Evolutionary conservation across 2,888 invertebrate species (phyloP).

Genomic region (Hirtodrosophila alboralis): DNA sequence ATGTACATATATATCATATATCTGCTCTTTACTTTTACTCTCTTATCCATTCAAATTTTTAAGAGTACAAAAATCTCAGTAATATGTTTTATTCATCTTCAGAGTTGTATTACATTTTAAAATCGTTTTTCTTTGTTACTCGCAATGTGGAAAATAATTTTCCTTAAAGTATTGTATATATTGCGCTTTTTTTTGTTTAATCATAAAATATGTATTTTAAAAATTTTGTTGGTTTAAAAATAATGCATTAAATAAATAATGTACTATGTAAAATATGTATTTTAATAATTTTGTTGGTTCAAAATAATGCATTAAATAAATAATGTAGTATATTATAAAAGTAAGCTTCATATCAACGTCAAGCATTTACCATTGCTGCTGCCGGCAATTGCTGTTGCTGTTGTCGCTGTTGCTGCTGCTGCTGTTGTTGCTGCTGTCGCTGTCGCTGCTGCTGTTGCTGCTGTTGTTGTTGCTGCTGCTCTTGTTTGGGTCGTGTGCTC

Average conservation of each 20-base stretch:
- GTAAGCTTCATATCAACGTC: slow-evolving; percentile 31
- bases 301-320: slow-evolving; percentile 1
- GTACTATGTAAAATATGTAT: not conserved
- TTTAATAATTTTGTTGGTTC: not conserved
- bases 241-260: not conserved
- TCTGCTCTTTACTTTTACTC: too few relatives aligned
- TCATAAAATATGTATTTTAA: not conserved
- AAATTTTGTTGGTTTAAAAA: not conserved
- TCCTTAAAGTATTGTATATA: too few relatives aligned
- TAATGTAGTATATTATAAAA: not conserved
- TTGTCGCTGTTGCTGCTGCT: slow-evolving; percentile 7
- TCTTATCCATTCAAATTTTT: too few relatives aligned
- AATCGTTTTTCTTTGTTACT: too few relatives aligned
- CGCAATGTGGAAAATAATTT: too few relatives aligned
- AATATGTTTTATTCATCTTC: too few relatives aligned
- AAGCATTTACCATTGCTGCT: slow-evolving; percentile 14
- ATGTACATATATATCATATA: too few relatives aligned
- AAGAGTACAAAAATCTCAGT: too few relatives aligned
- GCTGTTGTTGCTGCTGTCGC: slow-evolving; percentile 6
- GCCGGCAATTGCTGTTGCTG: slow-evolving; percentile 11
- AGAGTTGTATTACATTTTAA: too few relatives aligned
- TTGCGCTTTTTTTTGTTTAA: not conserved
- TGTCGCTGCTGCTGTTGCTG: slow-evolving; percentile 1
- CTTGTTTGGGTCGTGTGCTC: slow-evolving; percentile 36
- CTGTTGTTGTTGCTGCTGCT: slow-evolving; percentile 25